Base-by-base conservation (phyloP, 2,113 vertebrate species). In the Ceyx cyanopectus region DNA sequence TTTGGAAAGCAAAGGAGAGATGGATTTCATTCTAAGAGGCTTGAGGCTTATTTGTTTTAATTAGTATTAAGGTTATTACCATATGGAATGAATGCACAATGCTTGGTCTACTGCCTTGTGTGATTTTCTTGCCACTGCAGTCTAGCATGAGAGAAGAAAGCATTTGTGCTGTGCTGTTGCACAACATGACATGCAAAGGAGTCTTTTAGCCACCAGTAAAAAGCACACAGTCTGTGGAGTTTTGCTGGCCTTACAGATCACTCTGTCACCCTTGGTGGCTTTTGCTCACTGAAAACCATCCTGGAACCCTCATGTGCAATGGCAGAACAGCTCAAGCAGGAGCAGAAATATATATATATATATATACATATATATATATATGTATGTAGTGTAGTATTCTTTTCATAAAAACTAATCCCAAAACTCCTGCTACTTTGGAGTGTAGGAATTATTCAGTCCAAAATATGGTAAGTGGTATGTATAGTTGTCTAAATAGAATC, bases 251-350 rank as follows among this genome's bases (percentile, higher is more conserved):
- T 53, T 81, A 54, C 53, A 81, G 34, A 81, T 48, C 61, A 43
- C 16, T 53, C 12, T 69, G 63, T 57, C 58, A 67, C 46, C 45
- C 66, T 40, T 53, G 30, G 16, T 87, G 79, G n/a, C 57, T 87
- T 94, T 73, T 68, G 81, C 37, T 70, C 60, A 37, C 46, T 74
- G n/a, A 72, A 89, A 34, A 70, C 54, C 83, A 81, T 72, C 57
- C 54, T 81, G 79, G 62, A 93, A 87, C 72, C 62, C 50, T 24
- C 57, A 40, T 72, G 23, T 58, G 19, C 61, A 85, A 4, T 69
- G 48, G 75, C 84, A 85, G 73, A 67, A 93, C 69, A 75, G 92
- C 50, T 89, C 45, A 14, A 30, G 84, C 58, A 90, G 76, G 61
- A 75, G 60, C 29, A 67, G 65, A 63, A 85, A 82, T n/a, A 18